A percentile compares a stretch with the other conserved stretches of the same genome.
Evolutionary conservation across 64 coral and sea anemone genomes (phyloP).

Genomic region (Anthopleura sola): DNA sequence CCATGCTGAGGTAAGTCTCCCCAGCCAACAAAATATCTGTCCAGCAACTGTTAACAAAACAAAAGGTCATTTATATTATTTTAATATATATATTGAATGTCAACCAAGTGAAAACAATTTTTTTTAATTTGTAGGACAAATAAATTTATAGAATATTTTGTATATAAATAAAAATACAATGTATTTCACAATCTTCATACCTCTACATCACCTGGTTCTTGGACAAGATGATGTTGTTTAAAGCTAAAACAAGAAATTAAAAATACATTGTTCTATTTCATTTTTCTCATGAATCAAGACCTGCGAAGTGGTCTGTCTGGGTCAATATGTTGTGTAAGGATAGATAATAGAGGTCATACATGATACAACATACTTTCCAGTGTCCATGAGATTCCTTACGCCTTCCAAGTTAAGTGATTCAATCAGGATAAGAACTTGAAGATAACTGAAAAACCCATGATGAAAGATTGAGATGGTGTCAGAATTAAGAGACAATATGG

Average conservation of each 20-base stretch:
- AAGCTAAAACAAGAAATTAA: background rate
- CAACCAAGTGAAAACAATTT: too few species aligned
- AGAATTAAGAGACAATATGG: background rate
- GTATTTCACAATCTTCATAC: background rate
- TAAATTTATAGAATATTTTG: too few species aligned
- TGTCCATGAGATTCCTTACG: constrained; percentile 69
- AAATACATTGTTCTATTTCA: background rate
- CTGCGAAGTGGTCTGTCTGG: too few species aligned
- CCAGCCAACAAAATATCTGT: constrained; percentile 70
- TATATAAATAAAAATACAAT: too few species aligned
- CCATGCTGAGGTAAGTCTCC: constrained; percentile 83
- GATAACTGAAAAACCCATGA: constrained; percentile 49
- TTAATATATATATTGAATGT: too few species aligned
- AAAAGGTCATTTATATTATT: background rate
- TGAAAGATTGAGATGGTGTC: background rate
- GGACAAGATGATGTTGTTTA: constrained; percentile 34
- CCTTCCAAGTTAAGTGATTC: constrained; percentile 78
- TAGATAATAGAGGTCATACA: too few species aligned
- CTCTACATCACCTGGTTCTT: constrained; percentile 33
- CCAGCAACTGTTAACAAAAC: constrained; percentile 53
- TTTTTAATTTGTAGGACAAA: too few species aligned
- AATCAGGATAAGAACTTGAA: constrained; percentile 89
- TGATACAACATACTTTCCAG: constrained; percentile 45
- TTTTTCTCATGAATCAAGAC: background rate
- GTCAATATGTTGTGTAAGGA: too few species aligned